Percentiles rank a stretch among this genome's conserved stretches.
Conservation (phyloP, 2,797 vertebrate species). For the Benthosema pterotum region DNA sequence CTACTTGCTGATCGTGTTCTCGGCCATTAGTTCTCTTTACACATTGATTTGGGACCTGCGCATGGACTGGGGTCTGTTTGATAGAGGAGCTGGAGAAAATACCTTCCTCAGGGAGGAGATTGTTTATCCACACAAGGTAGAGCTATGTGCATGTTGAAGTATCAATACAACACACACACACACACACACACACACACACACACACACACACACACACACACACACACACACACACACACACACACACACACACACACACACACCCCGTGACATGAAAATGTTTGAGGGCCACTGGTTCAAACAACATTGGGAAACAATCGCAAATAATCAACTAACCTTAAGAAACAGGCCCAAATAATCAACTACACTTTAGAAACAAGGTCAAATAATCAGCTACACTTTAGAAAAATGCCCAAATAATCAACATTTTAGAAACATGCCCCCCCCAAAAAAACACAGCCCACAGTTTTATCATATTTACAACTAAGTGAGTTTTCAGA, state of each 20-base stretch:
- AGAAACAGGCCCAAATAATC: too few species aligned
- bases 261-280: background rate
- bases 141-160: background rate
- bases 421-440: too few species aligned
- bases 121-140: constrained; percentile 97
- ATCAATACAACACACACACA: background rate
- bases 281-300: too few species aligned
- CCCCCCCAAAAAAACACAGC: too few species aligned
- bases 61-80: constrained; percentile 99
- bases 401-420: too few species aligned
- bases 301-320: too few species aligned
- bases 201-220: constrained; percentile 11
- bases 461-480: background rate
- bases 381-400: too few species aligned
- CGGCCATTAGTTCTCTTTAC: constrained; percentile 92
- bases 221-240: constrained; percentile 1
- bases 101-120: constrained; percentile 97
- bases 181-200: constrained; percentile 1
- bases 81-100: constrained; percentile 96
- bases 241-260: constrained; percentile 10
- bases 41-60: constrained; percentile 98
- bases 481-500: too few species aligned
- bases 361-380: too few species aligned
- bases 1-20: constrained; percentile 95
- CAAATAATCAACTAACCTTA: too few species aligned